Evolutionary conservation across 1,140 invertebrate genomes (phyloP).

Genomic region (Octopus bimaculoides): DNA sequence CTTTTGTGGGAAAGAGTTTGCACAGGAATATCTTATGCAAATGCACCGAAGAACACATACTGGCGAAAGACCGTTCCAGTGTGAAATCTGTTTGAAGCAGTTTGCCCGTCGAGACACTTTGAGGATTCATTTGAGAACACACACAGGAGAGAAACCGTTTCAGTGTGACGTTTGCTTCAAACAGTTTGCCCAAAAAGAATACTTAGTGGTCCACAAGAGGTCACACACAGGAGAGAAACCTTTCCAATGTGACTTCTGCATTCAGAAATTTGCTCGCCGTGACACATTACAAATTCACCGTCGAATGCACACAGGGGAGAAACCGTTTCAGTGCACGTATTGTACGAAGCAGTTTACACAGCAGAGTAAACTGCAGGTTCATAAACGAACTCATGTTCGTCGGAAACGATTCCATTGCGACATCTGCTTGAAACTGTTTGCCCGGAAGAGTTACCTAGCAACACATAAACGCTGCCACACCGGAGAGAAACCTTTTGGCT

Average conservation of each 20-base stretch:
- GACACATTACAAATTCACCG: conserved; percentile 40
- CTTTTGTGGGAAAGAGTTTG: conserved; percentile 24
- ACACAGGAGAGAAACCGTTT: conserved; percentile 53
- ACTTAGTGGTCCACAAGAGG: conserved; percentile 87
- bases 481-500: conserved; percentile 23
- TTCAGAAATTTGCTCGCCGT: conserved; percentile 28
- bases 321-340: conserved; percentile 24
- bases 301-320: conserved; percentile 27
- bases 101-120: conserved; percentile 23
- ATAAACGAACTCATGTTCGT: conserved; percentile 19
- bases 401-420: conserved; percentile 17
- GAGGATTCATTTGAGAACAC: conserved; percentile 20
- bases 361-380: conserved; percentile 15
- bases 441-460: conserved; percentile 19
- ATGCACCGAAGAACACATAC: conserved; percentile 32
- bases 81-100: conserved; percentile 21
- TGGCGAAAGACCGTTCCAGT: conserved; percentile 27
- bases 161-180: conserved; percentile 82
- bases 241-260: conserved; percentile 82
- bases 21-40: conserved; percentile 41
- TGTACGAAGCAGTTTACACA: conserved; percentile 27
- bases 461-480: conserved; percentile 25
- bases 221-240: conserved; percentile 95
- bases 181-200: conserved; percentile 84
- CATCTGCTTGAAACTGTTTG: conserved; percentile 18